A percentile compares a stretch with the other conserved stretches of the same genome.
Conservation (phyloP, 2,797 vertebrate genomes). For the Mormyrops boulengeri region DNA sequence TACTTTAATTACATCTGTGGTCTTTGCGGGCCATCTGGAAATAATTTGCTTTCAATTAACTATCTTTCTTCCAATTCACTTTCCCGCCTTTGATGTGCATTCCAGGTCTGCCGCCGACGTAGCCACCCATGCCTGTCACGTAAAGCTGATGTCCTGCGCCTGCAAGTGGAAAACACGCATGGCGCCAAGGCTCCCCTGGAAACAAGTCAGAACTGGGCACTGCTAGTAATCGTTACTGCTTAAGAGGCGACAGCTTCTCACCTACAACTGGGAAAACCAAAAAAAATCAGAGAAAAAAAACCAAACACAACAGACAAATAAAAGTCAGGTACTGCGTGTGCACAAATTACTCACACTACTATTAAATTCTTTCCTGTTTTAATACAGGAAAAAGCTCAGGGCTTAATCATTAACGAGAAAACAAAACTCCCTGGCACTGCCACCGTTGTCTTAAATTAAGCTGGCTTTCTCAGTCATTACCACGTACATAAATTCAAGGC, state of each 20-base stretch:
- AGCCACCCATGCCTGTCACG: conserved; percentile 22
- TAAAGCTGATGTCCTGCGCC: conserved; percentile 29
- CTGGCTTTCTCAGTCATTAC: background rate
- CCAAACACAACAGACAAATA: background rate
- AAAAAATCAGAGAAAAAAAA: background rate
- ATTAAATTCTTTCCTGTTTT: background rate
- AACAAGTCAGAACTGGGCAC: background rate
- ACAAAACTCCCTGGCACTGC: background rate
- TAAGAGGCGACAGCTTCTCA: background rate
- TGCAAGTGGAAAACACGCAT: background rate
- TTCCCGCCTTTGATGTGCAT: conserved; percentile 50
- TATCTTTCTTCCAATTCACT: conserved; percentile 50
- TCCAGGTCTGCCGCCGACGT: conserved; percentile 48
- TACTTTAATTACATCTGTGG: conserved; percentile 54
- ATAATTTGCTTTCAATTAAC: conserved; percentile 62
- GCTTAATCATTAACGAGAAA: conserved; percentile 4
- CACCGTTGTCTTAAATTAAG: background rate
- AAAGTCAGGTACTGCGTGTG: background rate
- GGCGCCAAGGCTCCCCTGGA: background rate
- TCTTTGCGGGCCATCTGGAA: conserved; percentile 60
- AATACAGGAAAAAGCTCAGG: background rate
- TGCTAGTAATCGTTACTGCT: background rate
- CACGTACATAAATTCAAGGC: background rate
- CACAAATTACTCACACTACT: background rate
- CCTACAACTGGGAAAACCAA: background rate